Percentiles rank a stretch among this genome's conserved stretches.
Conservation (phyloP, 2,888 invertebrate genomes). For the Magallana nippona region DNA sequence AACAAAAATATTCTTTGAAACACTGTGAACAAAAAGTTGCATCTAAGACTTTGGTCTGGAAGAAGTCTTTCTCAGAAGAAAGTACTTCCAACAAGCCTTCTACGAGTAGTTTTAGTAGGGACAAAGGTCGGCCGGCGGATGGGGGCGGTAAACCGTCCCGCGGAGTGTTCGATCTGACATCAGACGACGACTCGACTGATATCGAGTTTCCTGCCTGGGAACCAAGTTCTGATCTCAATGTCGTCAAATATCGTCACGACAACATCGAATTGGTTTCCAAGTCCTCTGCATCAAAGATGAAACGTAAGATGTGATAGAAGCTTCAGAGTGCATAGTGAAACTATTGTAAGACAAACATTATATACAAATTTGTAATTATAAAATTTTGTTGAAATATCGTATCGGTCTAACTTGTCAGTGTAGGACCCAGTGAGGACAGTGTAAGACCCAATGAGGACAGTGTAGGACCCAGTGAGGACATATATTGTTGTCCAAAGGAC, state of each 20-base stretch:
- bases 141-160: not conserved
- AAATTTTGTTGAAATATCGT: too few species aligned
- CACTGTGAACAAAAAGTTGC: not conserved
- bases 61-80: not conserved
- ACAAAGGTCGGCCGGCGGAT: not conserved
- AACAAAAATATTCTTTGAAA: not conserved
- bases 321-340: not conserved
- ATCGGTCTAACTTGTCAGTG: too few species aligned
- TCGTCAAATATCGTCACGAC: constrained; percentile 20
- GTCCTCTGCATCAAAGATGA: constrained; percentile 17
- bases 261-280: constrained; percentile 32
- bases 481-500: constrained; percentile 5
- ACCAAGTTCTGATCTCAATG: constrained; percentile 11
- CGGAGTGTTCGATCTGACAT: not conserved
- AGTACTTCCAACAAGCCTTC: not conserved
- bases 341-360: too few species aligned
- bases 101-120: not conserved
- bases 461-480: too few species aligned
- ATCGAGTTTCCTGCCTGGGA: constrained; percentile 1
- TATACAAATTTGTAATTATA: too few species aligned
- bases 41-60: not conserved
- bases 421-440: too few species aligned
- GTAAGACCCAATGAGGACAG: too few species aligned
- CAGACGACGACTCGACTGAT: not conserved
- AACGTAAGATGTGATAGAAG: not conserved